Evolutionary conservation across 2,113 vertebrate species (phyloP).

Genomic region (Romanogobio albipinnatus): DNA sequence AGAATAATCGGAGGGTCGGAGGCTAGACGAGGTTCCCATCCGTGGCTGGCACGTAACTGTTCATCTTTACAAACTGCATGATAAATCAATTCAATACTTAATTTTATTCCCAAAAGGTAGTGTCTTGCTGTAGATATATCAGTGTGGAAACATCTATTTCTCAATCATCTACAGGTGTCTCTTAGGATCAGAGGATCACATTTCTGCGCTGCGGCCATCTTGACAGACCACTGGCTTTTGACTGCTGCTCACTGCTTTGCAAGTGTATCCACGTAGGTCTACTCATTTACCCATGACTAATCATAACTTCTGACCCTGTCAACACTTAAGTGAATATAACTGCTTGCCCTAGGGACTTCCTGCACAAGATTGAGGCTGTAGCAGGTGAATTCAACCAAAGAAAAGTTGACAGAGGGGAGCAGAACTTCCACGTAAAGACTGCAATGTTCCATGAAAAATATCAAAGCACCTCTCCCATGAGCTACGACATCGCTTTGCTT

Average conservation of each 20-base stretch:
- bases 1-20: constrained; percentile 81
- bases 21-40: constrained; percentile 79
- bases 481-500: constrained; percentile 84
- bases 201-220: constrained; percentile 85
- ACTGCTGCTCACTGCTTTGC: constrained; percentile 86
- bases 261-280: constrained; percentile 61
- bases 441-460: constrained; percentile 82
- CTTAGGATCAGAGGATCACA: constrained; percentile 78
- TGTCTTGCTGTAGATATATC: background rate
- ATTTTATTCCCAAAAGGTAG: background rate
- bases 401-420: constrained; percentile 74
- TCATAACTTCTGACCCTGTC: constrained; percentile 8
- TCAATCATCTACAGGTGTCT: constrained; percentile 76
- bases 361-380: constrained; percentile 69
- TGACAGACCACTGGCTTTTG: constrained; percentile 81
- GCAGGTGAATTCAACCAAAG: constrained; percentile 81
- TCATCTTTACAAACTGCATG: background rate
- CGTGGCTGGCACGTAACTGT: constrained; percentile 80
- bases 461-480: constrained; percentile 76
- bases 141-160: background rate
- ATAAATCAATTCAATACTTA: background rate
- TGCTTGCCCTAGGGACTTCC: constrained; percentile 59
- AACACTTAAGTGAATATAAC: constrained; percentile 2
- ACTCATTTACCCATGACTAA: background rate
- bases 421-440: constrained; percentile 74